Base-by-base conservation (phyloP, 2,888 invertebrate species). In the Sminthurides aquaticus region DNA sequence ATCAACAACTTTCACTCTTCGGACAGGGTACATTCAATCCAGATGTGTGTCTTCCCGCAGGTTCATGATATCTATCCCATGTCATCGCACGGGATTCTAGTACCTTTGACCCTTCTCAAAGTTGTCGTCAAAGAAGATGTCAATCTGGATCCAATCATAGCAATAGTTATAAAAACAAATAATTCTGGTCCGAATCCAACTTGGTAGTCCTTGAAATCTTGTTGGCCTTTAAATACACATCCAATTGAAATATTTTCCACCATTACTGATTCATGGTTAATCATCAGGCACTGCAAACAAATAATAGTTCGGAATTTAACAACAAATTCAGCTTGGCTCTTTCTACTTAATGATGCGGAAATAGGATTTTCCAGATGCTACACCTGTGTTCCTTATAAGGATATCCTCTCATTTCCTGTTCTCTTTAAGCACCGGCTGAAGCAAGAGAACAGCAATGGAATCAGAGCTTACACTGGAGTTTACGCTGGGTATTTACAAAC, bases 311-410 rank as follows among this genome's bases (percentile, higher is more conserved):
- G 64, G 18, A 64, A 64, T 24, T 11, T 64, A 49, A 28, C 54
- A 22, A 64, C 60, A 8, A 59, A 64, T 26, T 27, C 59, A 48
- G 64, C 64, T 11, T 64, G 64, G 64, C 26, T 27, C 15, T 59
- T 64, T 18, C 3, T 43, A 8, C 8, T 60, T 1, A n/a, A 60
- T 11, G 48, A 57, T 22, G n/a, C n/a, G 2, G 56, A 54, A 26
- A 59, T 64, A 29, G 60, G 60, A 26, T 60, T 34, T 25, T 28
- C 59, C 8, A 20, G 27, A 48, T 52, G 54, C 18, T 5, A 59
- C 27, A 22, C 24, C 5, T 22, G 22, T 20, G 52, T 52, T 15
- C 52, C 52, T 22, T 20, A 8, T 5, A 20, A 52, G 8, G 5
- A 52, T 5, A 52, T 52, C 8, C 20, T 52, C 11, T 15, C 18